phyloP scores from a whole-genome alignment of 2,888 invertebrate genomes.

The Phrixothrix hirtus region DNA sequence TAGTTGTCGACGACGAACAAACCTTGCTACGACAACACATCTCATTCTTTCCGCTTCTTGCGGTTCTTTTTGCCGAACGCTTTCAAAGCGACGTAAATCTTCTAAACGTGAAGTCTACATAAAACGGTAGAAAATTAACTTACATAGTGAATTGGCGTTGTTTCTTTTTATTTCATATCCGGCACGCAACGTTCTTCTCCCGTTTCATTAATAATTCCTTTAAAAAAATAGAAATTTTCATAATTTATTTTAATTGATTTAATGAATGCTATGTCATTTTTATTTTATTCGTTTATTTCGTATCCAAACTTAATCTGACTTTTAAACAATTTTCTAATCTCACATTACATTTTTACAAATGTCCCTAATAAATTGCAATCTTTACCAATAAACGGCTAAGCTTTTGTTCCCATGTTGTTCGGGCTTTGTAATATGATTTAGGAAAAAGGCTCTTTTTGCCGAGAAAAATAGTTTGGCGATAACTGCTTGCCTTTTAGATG shows the following conservation, averaged over 20 bases:
- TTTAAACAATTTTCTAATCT: too few species aligned
- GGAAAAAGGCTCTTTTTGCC: too few species aligned
- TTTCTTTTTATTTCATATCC: conserved; percentile 6
- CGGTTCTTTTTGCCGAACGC: conserved; percentile 13
- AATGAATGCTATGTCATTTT: not conserved
- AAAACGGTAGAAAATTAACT: conserved; percentile 23
- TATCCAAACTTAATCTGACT: too few species aligned
- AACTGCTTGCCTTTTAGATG: too few species aligned
- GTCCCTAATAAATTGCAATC: too few species aligned
- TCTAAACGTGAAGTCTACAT: conserved; percentile 16
- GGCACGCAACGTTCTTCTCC: conserved; percentile 8
- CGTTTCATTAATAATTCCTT: not conserved
- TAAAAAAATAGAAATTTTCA: not conserved
- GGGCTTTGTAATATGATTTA: too few species aligned
- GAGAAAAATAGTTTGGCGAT: too few species aligned
- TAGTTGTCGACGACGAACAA: conserved; percentile 13
- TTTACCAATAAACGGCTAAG: too few species aligned
- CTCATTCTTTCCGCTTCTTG: conserved; percentile 19
- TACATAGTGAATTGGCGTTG: conserved; percentile 11
- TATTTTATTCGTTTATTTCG: too few species aligned
- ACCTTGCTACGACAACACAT: conserved; percentile 20
- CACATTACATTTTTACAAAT: too few species aligned
- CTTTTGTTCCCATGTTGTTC: too few species aligned
- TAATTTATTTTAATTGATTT: not conserved
- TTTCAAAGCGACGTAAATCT: conserved; percentile 19